Evolutionary conservation across 2,888 invertebrate genomes (phyloP), one percentile per base, ranked within the genome.

Genomic region (Euproctis similis): DNA sequence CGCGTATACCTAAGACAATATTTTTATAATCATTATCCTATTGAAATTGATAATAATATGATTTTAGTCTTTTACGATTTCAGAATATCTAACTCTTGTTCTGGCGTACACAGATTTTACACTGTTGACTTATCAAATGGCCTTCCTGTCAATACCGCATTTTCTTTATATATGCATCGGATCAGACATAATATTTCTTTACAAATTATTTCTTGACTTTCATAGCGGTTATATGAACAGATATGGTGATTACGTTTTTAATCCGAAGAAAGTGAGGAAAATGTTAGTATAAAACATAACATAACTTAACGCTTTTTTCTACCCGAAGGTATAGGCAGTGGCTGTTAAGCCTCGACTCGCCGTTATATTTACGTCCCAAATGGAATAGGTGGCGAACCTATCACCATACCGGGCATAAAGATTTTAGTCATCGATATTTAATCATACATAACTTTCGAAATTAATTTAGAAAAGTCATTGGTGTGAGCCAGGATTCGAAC

Each of bases 221-320:
- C 86, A 86, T 43, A 66, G 69, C 12, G 85, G 85, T 0, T 85
- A 75, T 28, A 71, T 85, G 61, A 84, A 85, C 43, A 59, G 77
- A 58, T 85, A 84, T 36, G 84, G 86, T 12, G 85, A 86, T 41
- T 85, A 80, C 37, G 63, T 86, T 26, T 57, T 78, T 23, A 67
- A 67, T 37, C 80, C 81, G 26, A 65, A 42, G 28, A 81, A 74
- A 73, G 80, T 84, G 1, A 59, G 80, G 26, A 51, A 72, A 51
- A 74, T 73, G 82, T 82, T 39, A 66, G 82, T 67, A 34, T 4
- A n/a, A n/a, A n/a, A n/a, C n/a, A n/a, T n/a, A n/a, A n/a, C n/a
- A n/a, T n/a, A n/a, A n/a, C n/a, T n/a, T n/a, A n/a, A n/a, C n/a
- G n/a, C n/a, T n/a, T n/a, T n/a, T n/a, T n/a, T n/a, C n/a, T n/a